Conservation (phyloP, 2,888 invertebrate species). For the Lacanobia oleracea region DNA sequence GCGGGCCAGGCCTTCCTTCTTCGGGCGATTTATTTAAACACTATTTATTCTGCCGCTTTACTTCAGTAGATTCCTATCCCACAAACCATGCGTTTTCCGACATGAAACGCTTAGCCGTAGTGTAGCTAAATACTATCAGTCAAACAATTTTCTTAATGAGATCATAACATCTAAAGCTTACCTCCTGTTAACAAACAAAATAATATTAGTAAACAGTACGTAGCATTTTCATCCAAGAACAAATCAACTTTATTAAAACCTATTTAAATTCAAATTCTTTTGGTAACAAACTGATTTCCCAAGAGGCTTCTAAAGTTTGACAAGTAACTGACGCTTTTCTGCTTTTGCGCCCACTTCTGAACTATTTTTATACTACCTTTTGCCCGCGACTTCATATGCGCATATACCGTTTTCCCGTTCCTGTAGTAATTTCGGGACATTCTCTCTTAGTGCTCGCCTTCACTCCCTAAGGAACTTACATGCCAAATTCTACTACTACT, state of each 20-base stretch:
- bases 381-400: too few relatives aligned
- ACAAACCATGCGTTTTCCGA: background rate
- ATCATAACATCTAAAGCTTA: background rate
- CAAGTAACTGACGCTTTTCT: conserved; percentile 19
- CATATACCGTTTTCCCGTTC: too few relatives aligned
- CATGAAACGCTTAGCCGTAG: background rate
- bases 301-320: conserved; percentile 12
- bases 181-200: background rate
- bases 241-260: conserved; percentile 14
- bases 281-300: conserved; percentile 42
- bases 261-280: conserved; percentile 25
- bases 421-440: too few relatives aligned
- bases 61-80: too few relatives aligned
- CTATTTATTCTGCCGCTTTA: background rate
- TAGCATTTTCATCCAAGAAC: conserved; percentile 10
- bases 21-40: background rate
- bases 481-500: too few relatives aligned
- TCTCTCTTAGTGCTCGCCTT: too few relatives aligned
- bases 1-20: too few relatives aligned
- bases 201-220: background rate
- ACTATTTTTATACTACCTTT: conserved; percentile 1
- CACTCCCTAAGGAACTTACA: too few relatives aligned
- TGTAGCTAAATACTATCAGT: background rate
- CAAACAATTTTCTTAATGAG: background rate
- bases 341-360: conserved; percentile 13